Base-by-base conservation (phyloP, 2,888 invertebrate genomes). In the Spodoptera exigua region DNA sequence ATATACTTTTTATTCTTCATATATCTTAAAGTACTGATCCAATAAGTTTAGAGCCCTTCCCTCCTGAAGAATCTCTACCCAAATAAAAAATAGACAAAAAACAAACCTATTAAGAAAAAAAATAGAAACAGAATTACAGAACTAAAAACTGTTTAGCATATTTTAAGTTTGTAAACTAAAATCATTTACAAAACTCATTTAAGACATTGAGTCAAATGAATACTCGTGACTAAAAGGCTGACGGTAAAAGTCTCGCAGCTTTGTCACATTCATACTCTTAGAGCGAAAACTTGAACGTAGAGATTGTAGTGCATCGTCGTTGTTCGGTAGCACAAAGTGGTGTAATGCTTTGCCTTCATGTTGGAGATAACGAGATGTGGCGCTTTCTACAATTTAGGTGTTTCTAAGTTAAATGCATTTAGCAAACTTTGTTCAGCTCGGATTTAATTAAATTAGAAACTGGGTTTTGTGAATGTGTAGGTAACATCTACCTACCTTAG, bases 301-400 rank as follows among this genome's bases (percentile, higher is more conserved):
- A 46, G 32, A 66, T 65, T 69, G 54, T 55, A 45, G 40, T 52
- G 67, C 49, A 51, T 46, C 10, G 12, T n/a, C 27, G 49, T 73
- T 58, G 46, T 40, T 55, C 32, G 45, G 43, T 11, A 34, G 54
- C 44, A 46, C 59, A 54, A 61, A 74, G 71, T 59, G 52, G 51
- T 55, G 46, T 37, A 51, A 67, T 35, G 65, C 61, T 65, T 65
- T 70, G 71, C 61, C 75, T 70, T 59, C 53, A 51, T 44, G 61
- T 34, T 46, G 14, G 34, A 70, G 70, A 74, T 72, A 72, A 74
- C 61, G 65, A 74, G 57, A 52, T 47, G 35, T 51, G 54, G 14
- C 39, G 17, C 14, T 37, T 18, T 44, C 39, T 49, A 11, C 36
- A 54, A 59, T 51, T 54, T 55, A 32, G 18, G 14, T 37, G 34